These are phyloP conservation scores for Harpalus rubripes DNA, from an alignment of 2,888 invertebrate species.

Conservation along the genomic window DNA sequence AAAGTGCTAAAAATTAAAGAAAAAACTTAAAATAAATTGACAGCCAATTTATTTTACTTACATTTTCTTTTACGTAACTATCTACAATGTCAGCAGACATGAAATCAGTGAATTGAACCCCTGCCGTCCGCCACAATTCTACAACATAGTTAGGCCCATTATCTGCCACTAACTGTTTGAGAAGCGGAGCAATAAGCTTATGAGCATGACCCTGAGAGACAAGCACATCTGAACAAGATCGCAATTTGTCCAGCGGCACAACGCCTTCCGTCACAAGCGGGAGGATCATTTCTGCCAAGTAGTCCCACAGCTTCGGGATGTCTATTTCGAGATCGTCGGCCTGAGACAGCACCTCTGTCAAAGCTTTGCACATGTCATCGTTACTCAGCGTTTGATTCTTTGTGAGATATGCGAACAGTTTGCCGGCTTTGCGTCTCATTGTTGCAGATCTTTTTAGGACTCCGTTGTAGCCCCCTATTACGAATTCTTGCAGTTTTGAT, in stretches of 20 bases:
- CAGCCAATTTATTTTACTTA: constrained; percentile 71
- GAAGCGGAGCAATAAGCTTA: constrained; percentile 80
- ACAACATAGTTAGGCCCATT: constrained; percentile 80
- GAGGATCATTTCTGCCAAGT: constrained; percentile 87
- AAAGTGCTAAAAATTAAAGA: too few relatives aligned
- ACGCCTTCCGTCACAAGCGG: constrained; percentile 79
- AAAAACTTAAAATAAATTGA: constrained; percentile 67
- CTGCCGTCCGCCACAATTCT: constrained; percentile 79
- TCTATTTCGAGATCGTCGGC: constrained; percentile 89
- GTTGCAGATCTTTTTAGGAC: constrained; percentile 77
- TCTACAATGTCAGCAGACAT: constrained; percentile 77
- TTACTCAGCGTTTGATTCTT: constrained; percentile 68
- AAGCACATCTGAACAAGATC: constrained; percentile 71
- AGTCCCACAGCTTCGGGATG: constrained; percentile 91
- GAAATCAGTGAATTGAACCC: constrained; percentile 79
- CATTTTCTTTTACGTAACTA: constrained; percentile 78
- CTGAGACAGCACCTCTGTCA: constrained; percentile 82
- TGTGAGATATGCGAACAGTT: constrained; percentile 73
- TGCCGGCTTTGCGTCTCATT: constrained; percentile 78
- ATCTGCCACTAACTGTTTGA: constrained; percentile 80
- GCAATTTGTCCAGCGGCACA: constrained; percentile 75
- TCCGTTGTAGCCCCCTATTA: constrained; percentile 74
- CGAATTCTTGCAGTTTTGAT: constrained; percentile 71
- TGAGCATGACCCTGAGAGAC: constrained; percentile 74
- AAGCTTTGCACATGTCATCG: constrained; percentile 78